Evolutionary conservation across 2,113 vertebrate species (phyloP).

Genomic region (Megatriorchis doriae): DNA sequence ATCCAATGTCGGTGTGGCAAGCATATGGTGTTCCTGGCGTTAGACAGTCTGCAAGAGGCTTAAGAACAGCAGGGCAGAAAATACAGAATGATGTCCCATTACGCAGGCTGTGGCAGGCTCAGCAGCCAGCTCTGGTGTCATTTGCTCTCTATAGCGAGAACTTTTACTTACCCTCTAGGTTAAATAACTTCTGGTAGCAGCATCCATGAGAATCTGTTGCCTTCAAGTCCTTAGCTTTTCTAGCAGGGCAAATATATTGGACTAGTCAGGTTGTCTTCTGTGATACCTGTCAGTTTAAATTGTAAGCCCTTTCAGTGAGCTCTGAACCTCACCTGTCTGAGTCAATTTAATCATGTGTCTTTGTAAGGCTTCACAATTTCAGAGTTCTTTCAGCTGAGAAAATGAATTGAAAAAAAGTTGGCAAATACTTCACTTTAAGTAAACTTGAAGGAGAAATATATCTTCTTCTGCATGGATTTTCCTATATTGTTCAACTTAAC

Average conservation of each 20-base stretch:
- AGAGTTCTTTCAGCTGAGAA: conserved; percentile 28
- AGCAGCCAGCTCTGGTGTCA: not conserved
- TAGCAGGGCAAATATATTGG: not conserved
- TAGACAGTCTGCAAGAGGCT: not conserved
- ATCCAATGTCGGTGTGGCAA: not conserved
- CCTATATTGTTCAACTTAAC: not conserved
- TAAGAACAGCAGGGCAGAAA: not conserved
- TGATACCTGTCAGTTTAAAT: conserved; percentile 33
- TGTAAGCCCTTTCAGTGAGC: conserved; percentile 29
- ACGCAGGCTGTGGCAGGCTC: not conserved
- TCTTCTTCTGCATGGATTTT: not conserved
- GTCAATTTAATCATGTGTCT: conserved; percentile 44
- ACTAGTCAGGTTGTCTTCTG: conserved; percentile 3
- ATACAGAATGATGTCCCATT: fast-evolving
- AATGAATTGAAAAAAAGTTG: conserved; percentile 36
- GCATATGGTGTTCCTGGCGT: fast-evolving
- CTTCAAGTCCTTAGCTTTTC: not conserved
- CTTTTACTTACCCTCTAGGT: not conserved
- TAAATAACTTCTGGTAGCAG: not conserved
- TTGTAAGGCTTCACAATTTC: not conserved
- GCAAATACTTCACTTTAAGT: not conserved
- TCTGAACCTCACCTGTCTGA: conserved; percentile 51
- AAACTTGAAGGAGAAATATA: not conserved
- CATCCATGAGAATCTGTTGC: not conserved
- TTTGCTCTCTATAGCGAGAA: not conserved